Percentiles rank a stretch among this genome's conserved stretches.
These are phyloP conservation scores for Oligia latruncula DNA, from an alignment of 2,888 invertebrate genomes.

Conservation along the genomic window DNA sequence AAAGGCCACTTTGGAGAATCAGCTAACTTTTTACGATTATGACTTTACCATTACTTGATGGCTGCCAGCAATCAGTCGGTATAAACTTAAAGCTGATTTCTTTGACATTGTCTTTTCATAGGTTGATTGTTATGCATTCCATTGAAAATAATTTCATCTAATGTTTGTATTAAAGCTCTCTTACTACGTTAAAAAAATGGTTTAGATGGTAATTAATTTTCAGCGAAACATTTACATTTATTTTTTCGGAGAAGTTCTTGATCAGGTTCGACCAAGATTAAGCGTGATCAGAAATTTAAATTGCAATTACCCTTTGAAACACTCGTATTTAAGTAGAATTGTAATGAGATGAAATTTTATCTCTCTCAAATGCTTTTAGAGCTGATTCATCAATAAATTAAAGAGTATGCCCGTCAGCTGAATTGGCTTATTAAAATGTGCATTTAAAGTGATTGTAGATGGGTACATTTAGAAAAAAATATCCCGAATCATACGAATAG, in stretches of 20 bases:
- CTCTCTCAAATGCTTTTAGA: not conserved
- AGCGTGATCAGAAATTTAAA: too few relatives aligned
- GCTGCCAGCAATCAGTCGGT: not conserved
- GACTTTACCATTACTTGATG: not conserved
- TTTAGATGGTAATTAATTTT: too few relatives aligned
- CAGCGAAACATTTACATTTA: not conserved
- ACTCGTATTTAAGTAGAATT: not conserved
- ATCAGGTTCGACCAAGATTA: not conserved
- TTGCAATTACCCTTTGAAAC: not conserved
- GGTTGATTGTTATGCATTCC: not conserved
- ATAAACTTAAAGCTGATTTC: not conserved
- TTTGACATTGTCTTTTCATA: not conserved
- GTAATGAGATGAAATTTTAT: not conserved
- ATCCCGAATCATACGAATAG: not conserved
- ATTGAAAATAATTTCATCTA: not conserved
- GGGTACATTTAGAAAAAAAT: not conserved
- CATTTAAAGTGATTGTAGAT: not conserved
- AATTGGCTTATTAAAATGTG: not conserved
- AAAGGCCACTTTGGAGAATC: too few relatives aligned
- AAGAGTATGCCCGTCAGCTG: not conserved
- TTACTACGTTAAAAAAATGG: not conserved
- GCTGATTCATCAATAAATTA: not conserved
- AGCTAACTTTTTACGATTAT: constrained; percentile 4
- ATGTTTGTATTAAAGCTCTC: not conserved
- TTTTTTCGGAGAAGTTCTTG: not conserved